Base-by-base conservation (phyloP, 2,113 vertebrate species). In the Chloropsis hardwickii region DNA sequence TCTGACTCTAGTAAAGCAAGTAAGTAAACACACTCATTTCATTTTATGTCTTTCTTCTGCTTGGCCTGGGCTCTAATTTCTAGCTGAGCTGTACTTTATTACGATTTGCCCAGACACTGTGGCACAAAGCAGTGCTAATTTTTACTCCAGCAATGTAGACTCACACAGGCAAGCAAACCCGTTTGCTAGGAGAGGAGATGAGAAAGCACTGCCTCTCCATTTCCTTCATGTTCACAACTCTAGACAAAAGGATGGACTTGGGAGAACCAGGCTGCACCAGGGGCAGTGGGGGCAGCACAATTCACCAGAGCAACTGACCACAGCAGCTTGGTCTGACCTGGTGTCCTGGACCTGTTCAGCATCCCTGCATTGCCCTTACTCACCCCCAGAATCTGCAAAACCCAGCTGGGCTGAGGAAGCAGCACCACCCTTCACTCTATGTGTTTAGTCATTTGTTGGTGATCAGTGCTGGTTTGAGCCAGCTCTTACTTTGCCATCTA, bases 391-490 rank as follows among this genome's bases (percentile, higher is more conserved):
- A 20, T 12, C 42, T 37, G 29, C 31, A 69, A 73, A 86, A n/a
- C 24, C 9, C 39, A 22, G 10, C 2, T 16, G 53, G 39, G 44
- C 31, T 56, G 24, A 88, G 70, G 51, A 66, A 58, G 22, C 45
- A 86, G 17, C 3, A 0, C 21, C 18, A 2, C 14, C 27, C 47
- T 62, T 81, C 47, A 24, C 40, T 51, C 81, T 15, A 0, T 12
- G 33, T n/a, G 28, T 72, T 86, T 40, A 37, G 45, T 22, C 35
- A 22, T 66, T 60, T 73, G 16, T 5, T 78, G 76, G 76, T 14
- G 31, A 42, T 42, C 53, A 44, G n/a, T 7, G 1, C 29, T n/a
- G 45, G 25, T 72, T 35, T 58, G 14, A 81, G 83, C 6, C 48
- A 69, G 51, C 48, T 89, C 64, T 76, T 87, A 14, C 62, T 74